Evolutionary conservation across 2,113 vertebrate species (phyloP).

Genomic region (Setophaga kirtlandii): DNA sequence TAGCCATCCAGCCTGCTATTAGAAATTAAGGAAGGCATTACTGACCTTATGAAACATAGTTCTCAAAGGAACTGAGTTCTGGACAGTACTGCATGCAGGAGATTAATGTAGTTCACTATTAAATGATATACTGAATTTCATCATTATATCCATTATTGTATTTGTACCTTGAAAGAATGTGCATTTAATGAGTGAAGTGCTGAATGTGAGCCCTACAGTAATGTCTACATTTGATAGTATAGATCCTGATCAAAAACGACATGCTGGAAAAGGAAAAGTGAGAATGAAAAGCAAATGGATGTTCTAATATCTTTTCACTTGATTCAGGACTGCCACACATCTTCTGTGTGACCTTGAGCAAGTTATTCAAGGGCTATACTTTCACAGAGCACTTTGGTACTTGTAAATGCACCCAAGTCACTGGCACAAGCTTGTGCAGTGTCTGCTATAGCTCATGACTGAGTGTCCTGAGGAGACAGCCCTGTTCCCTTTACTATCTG

Average conservation of each 20-base stretch:
- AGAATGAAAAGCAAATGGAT: constrained; percentile 44
- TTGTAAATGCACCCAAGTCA: background rate
- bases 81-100: background rate
- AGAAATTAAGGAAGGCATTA: constrained; percentile 10
- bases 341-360: constrained; percentile 1
- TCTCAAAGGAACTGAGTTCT: background rate
- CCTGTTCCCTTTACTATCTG: background rate
- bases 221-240: background rate
- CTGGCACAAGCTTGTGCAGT: background rate
- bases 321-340: background rate
- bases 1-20: background rate
- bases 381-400: background rate
- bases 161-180: constrained; percentile 27
- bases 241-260: constrained; percentile 33
- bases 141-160: background rate
- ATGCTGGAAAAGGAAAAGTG: constrained; percentile 1
- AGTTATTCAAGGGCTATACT: background rate
- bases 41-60: background rate
- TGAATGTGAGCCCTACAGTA: background rate
- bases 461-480: background rate
- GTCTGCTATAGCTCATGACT: background rate
- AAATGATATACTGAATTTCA: background rate
- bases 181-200: constrained; percentile 17
- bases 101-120: background rate
- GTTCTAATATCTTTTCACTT: constrained; percentile 23